Evolutionary conservation across 2,797 vertebrate species (phyloP).

Genomic region (Aphelocoma californica): DNA sequence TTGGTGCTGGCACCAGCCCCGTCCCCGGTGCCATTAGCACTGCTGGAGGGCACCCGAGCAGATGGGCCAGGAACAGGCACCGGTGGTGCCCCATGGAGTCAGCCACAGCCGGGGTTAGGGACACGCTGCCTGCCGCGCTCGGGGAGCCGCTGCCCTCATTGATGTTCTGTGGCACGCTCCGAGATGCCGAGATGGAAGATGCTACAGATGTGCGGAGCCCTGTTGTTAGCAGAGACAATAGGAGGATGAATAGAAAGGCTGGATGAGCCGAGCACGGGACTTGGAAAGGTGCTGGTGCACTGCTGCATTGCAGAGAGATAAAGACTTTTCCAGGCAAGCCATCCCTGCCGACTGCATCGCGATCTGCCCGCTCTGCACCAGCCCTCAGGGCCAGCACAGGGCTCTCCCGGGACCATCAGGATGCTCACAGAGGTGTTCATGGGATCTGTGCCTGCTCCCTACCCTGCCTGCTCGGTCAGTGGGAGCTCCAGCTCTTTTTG

Average conservation of each 20-base stretch:
- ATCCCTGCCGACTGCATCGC: not conserved
- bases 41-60: slow-evolving; percentile 7
- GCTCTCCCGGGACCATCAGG: not conserved
- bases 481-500: not conserved
- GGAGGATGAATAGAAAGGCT: slow-evolving; percentile 55
- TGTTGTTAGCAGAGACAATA: slow-evolving; percentile 54
- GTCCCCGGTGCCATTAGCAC: rapidly evolving
- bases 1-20: not conserved
- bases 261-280: slow-evolving; percentile 30
- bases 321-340: not conserved
- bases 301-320: slow-evolving; percentile 35
- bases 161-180: not conserved
- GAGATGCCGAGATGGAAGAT: not conserved
- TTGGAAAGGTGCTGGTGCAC: slow-evolving; percentile 57
- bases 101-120: not conserved
- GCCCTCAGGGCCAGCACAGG: rapidly evolving
- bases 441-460: not conserved
- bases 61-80: not conserved
- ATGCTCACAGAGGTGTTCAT: not conserved
- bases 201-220: not conserved
- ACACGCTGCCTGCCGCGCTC: rapidly evolving
- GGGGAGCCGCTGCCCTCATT: not conserved
- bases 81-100: rapidly evolving
- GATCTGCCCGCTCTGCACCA: not conserved
- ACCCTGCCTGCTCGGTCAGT: not conserved